Conservation (phyloP, 2,888 invertebrate genomes). For the Hetaerina titia region DNA sequence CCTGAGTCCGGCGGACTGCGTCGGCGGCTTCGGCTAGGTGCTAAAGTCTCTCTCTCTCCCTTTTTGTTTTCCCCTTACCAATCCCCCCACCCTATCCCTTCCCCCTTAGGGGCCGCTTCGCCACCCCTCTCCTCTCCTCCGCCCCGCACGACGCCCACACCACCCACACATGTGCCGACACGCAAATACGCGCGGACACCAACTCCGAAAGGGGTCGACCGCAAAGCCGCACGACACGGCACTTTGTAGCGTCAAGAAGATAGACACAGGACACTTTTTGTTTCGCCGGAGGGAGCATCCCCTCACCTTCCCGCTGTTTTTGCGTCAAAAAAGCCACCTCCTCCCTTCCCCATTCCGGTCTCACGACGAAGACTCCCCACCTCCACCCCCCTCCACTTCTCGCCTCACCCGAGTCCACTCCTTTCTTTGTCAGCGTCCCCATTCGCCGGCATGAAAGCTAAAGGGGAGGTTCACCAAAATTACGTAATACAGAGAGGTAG, state of each 20-base stretch:
- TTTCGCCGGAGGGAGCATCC: not conserved
- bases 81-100: not conserved
- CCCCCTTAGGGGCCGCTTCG: too few species aligned
- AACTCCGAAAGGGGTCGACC: not conserved
- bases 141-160: not conserved
- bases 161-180: not conserved
- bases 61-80: not conserved
- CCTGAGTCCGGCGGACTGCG: not conserved
- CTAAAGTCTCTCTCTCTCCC: not conserved
- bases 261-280: not conserved
- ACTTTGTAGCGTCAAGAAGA: slow-evolving; percentile 26
- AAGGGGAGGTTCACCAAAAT: not conserved
- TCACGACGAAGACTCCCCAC: not conserved
- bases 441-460: not conserved
- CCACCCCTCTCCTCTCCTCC: too few species aligned
- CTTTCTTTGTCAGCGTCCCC: not conserved
- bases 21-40: not conserved
- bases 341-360: not conserved
- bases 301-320: not conserved
- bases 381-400: not conserved
- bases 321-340: not conserved
- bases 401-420: not conserved
- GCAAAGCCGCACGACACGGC: slow-evolving; percentile 34
- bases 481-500: not conserved
- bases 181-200: not conserved